Evolutionary conservation across 2,888 invertebrate genomes (phyloP).

Genomic region (Teleogryllus oceanicus): DNA sequence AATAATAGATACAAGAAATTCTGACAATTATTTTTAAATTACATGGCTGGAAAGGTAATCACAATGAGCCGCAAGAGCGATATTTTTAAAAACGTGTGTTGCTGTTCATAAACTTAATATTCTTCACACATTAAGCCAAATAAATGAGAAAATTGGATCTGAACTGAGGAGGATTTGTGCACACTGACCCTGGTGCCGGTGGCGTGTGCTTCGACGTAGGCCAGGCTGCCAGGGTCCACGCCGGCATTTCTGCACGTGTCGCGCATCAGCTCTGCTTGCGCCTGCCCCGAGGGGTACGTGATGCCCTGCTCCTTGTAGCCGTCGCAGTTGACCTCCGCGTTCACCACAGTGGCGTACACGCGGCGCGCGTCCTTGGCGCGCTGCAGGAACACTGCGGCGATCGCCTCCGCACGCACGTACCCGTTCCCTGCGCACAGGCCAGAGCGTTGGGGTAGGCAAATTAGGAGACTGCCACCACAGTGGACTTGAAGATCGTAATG

Average conservation of each 20-base stretch:
- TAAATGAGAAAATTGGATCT: background rate
- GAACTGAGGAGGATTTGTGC: background rate
- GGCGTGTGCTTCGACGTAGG: slow-evolving; percentile 67
- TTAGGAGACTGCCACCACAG: too few relatives aligned
- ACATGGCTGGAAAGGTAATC: too few relatives aligned
- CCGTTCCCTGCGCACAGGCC: slow-evolving; percentile 58
- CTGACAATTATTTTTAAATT: too few relatives aligned
- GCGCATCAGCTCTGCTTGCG: slow-evolving; percentile 47
- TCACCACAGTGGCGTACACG: slow-evolving; percentile 53
- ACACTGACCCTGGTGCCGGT: slow-evolving; percentile 53
- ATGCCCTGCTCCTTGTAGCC: slow-evolving; percentile 65
- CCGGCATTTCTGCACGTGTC: slow-evolving; percentile 59
- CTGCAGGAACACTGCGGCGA: slow-evolving; percentile 69
- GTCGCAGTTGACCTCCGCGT: slow-evolving; percentile 59
- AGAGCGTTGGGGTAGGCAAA: too few relatives aligned
- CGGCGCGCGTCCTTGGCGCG: slow-evolving; percentile 54
- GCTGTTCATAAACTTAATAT: too few relatives aligned
- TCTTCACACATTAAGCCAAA: too few relatives aligned
- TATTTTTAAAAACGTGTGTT: too few relatives aligned
- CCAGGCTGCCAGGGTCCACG: slow-evolving; percentile 55
- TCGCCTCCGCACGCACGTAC: slow-evolving; percentile 78
- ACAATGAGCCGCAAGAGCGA: too few relatives aligned
- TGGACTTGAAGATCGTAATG: too few relatives aligned
- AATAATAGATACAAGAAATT: too few relatives aligned
- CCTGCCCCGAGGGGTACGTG: slow-evolving; percentile 61